Evolutionary conservation across 2,113 vertebrate genomes (phyloP).

Genomic region (Anguilla rostrata): DNA sequence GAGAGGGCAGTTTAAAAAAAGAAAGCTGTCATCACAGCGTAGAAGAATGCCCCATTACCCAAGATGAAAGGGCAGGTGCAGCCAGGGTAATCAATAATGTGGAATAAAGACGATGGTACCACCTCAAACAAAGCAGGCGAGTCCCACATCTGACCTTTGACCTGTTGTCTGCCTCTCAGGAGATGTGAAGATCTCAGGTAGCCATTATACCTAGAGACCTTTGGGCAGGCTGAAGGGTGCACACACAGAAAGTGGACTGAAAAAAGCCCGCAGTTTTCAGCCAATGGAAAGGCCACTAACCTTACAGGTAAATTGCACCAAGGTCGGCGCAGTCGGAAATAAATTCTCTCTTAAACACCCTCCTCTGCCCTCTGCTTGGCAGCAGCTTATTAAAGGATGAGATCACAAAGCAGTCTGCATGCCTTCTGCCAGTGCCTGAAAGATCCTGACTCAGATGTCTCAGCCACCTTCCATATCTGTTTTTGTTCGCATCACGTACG

Average conservation of each 20-base stretch:
- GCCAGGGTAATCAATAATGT: constrained; percentile 13
- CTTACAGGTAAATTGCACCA: background rate
- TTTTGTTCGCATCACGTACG: background rate
- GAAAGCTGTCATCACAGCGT: constrained; percentile 1
- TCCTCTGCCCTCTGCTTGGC: background rate
- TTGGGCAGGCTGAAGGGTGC: background rate
- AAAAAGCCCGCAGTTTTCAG: background rate
- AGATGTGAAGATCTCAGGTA: background rate
- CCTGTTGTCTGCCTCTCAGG: background rate
- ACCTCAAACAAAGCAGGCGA: too few relatives aligned
- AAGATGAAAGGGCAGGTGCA: constrained; percentile 14
- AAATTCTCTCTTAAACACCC: background rate
- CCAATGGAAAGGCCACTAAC: background rate
- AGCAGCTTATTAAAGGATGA: background rate
- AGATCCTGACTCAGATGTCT: background rate
- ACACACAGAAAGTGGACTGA: background rate
- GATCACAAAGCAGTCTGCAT: background rate
- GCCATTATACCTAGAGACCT: background rate
- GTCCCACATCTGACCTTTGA: background rate
- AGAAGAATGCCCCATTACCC: constrained; percentile 16
- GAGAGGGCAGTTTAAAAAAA: background rate
- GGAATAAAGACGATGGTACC: background rate
- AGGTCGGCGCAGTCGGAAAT: background rate
- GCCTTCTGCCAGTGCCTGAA: background rate
- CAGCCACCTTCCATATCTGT: background rate